Base-by-base conservation (phyloP, 2,113 vertebrate species). In the Corythoichthys intestinalis region DNA sequence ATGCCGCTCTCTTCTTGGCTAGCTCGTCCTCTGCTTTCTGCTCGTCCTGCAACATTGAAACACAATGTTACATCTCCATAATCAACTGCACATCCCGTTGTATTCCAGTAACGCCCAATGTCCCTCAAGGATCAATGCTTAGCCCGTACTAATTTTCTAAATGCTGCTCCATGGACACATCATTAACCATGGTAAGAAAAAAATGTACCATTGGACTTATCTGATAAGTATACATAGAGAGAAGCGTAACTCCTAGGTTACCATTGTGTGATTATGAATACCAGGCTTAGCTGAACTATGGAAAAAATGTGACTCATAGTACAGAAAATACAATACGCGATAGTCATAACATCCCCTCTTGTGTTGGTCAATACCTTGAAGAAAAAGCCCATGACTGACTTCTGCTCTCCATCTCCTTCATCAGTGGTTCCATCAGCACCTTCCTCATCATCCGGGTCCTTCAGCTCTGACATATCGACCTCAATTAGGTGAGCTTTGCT, bases 21-120 rank as follows among this genome's bases (percentile, higher is more conserved):
- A 99, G 89, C 78, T 98, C 97, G 0, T 98, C 96, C 47, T 99
- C 97, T 0, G 96, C 96, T 70, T 98, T 98, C 89, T 98, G 94
- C 0, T 98, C 96, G 11, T 99, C 97, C 97, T 99, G 69, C 0
- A 63, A 20, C 9, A n/a, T 38, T 37, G 35, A 12, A 39, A 41
- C 39, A 44, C 17, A 61, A 46, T 12, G 39, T 7, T 6, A 34
- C 2, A 65, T 7, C 46, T 0, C 12, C 6, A 14, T 38, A 3
- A 50, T 54, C 20, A 28, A 28, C 20, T 28, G 20, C 20, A 28
- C 20, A 28, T 28, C 20, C 20, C 20, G 20, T 28, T 28, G 20
- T 28, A 28, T 28, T 28, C 20, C 20, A 28, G 20, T 28, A 28
- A 28, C 20, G 20, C 20, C 20, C 20, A 28, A 28, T 28, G 20